A percentile compares a stretch with the other conserved stretches of the same genome.
These are phyloP conservation scores for Crocidura indochinensis DNA, from an alignment of 2,797 vertebrate genomes.

Conservation along the genomic window DNA sequence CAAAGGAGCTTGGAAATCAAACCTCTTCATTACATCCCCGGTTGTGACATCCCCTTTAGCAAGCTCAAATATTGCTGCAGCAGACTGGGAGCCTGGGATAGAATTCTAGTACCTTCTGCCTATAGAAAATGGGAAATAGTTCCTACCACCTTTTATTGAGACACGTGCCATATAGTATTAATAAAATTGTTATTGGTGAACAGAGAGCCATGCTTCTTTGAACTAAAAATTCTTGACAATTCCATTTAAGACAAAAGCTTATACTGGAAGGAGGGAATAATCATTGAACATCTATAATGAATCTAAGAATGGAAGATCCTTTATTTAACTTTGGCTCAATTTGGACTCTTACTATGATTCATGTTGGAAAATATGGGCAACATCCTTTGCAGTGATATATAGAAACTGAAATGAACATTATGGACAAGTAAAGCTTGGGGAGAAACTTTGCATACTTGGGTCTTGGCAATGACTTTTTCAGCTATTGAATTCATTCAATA, in stretches of 20 bases:
- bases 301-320: not conserved
- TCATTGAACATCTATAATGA: constrained; percentile 27
- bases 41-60: not conserved
- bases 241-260: constrained; percentile 51
- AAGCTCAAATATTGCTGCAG: not conserved
- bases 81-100: not conserved
- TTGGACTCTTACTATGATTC: constrained; percentile 53
- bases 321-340: constrained; percentile 31
- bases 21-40: constrained; percentile 15
- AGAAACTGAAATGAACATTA: not conserved
- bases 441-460: not conserved
- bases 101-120: not conserved
- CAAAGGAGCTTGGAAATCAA: constrained; percentile 64
- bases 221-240: constrained; percentile 34
- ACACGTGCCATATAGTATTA: constrained; percentile 8
- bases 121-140: not conserved
- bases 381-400: constrained; percentile 15
- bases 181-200: constrained; percentile 5
- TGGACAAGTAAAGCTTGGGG: not conserved
- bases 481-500: not conserved
- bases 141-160: not conserved
- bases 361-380: not conserved
- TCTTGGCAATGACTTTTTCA: not conserved
- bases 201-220: constrained; percentile 36
- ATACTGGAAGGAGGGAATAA: constrained; percentile 19